phyloP scores from a whole-genome alignment of 2,888 invertebrate genomes.

The Chloromyia formosa region DNA sequence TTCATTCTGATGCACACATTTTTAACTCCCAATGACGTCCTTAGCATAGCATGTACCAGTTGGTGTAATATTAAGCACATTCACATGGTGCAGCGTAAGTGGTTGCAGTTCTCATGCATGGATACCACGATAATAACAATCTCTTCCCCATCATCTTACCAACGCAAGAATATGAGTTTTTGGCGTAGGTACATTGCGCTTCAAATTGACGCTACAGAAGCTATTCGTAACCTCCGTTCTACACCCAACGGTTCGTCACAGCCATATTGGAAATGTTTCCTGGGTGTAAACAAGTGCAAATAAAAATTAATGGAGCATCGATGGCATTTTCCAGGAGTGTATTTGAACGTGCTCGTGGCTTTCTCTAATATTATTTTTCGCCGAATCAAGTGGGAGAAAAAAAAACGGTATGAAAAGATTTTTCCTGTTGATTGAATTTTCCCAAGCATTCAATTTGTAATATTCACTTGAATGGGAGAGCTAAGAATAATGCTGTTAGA shows the following conservation, averaged over 20 bases:
- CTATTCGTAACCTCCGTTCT: constrained; percentile 23
- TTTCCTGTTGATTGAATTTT: constrained; percentile 40
- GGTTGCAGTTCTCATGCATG: constrained; percentile 46
- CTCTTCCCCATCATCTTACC: constrained; percentile 24
- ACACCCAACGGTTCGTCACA: constrained; percentile 9
- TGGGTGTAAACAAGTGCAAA: constrained; percentile 45
- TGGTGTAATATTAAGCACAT: constrained; percentile 36
- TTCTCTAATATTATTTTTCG: constrained; percentile 1
- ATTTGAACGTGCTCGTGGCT: not conserved
- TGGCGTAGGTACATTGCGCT: constrained; percentile 17
- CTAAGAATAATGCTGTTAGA: constrained; percentile 9
- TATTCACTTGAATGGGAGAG: constrained; percentile 21
- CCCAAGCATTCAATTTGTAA: constrained; percentile 28
- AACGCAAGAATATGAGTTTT: constrained; percentile 38
- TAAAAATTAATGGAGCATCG: constrained; percentile 46
- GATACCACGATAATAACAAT: constrained; percentile 43
- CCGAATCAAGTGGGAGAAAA: constrained; percentile 8
- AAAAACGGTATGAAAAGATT: constrained; percentile 33
- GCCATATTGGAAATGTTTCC: constrained; percentile 40
- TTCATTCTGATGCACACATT: not conserved
- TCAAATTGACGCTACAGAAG: constrained; percentile 43
- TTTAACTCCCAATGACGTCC: constrained; percentile 23
- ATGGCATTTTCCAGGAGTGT: not conserved
- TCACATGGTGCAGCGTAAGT: constrained; percentile 36
- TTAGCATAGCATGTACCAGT: constrained; percentile 13